A percentile compares a stretch with the other conserved stretches of the same genome.
phyloP scores from a whole-genome alignment of 2,797 vertebrate genomes.

The Octomys mimax region DNA sequence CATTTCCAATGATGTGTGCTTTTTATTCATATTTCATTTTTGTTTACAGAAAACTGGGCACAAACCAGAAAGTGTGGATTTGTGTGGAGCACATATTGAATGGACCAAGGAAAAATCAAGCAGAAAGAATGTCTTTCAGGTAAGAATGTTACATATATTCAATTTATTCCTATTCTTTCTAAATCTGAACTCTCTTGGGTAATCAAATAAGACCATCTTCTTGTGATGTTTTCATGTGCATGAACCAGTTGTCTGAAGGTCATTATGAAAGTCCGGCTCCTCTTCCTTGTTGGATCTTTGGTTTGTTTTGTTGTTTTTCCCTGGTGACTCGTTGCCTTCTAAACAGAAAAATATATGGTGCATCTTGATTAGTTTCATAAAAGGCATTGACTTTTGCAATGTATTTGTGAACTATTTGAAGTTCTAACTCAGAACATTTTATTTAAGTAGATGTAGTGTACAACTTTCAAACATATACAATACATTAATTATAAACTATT shows the following conservation, averaged over 20 bases:
- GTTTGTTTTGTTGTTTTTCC: constrained; percentile 49
- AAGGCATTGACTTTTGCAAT: constrained; percentile 85
- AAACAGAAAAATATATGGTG: constrained; percentile 86
- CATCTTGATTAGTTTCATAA: constrained; percentile 85
- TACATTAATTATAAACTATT: constrained; percentile 91
- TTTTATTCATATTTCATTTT: constrained; percentile 63
- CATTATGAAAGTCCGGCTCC: constrained; percentile 50
- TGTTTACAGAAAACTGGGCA: constrained; percentile 92
- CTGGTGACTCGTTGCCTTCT: constrained; percentile 80
- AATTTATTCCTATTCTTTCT: constrained; percentile 66
- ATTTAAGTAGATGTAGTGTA: constrained; percentile 88
- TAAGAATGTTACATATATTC: constrained; percentile 85
- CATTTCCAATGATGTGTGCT: neutral
- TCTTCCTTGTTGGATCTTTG: constrained; percentile 50
- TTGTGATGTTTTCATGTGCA: constrained; percentile 68
- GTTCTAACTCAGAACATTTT: constrained; percentile 85
- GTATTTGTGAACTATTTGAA: constrained; percentile 84
- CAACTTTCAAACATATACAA: constrained; percentile 89
- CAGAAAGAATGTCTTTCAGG: constrained; percentile 96
- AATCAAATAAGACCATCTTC: constrained; percentile 69
- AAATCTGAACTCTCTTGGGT: constrained; percentile 59
- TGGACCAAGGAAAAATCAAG: constrained; percentile 96
- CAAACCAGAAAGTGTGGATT: constrained; percentile 93
- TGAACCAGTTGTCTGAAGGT: constrained; percentile 72
- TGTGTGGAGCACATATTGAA: constrained; percentile 92